These are phyloP conservation scores for Microcebus griseorufus DNA, from an alignment of 2,113 vertebrate genomes.

Conservation along the genomic window DNA sequence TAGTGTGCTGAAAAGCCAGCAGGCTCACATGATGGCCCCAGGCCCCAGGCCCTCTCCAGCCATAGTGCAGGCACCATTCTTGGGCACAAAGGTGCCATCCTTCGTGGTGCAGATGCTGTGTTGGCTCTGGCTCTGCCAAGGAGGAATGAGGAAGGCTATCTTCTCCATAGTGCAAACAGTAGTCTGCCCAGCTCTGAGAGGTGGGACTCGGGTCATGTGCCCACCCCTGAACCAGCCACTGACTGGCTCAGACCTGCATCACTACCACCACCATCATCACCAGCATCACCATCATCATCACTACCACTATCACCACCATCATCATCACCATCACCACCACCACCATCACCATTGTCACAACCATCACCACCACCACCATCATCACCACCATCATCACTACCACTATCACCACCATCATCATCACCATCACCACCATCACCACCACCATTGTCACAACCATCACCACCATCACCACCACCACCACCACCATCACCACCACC, in stretches of 20 bases:
- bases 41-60: too few relatives aligned
- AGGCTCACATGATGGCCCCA: neutral
- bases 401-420: too few relatives aligned
- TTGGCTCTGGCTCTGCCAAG: neutral
- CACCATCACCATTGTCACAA: fast-evolving
- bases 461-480: too few relatives aligned
- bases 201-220: too few relatives aligned
- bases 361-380: neutral
- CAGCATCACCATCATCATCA: neutral
- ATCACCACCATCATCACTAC: too few relatives aligned
- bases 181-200: neutral
- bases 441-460: too few relatives aligned
- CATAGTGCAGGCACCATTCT: neutral
- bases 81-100: neutral
- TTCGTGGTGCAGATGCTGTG: neutral
- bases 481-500: too few relatives aligned
- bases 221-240: neutral
- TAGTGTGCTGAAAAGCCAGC: neutral
- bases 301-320: too few relatives aligned
- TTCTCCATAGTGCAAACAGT: too few relatives aligned
- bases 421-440: too few relatives aligned
- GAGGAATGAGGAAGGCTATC: neutral
- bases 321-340: too few relatives aligned
- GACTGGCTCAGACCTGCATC: neutral
- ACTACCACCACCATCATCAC: fast-evolving